Evolutionary conservation across 2,113 vertebrate species (phyloP).

Genomic region (Xyliphius kryptos): DNA sequence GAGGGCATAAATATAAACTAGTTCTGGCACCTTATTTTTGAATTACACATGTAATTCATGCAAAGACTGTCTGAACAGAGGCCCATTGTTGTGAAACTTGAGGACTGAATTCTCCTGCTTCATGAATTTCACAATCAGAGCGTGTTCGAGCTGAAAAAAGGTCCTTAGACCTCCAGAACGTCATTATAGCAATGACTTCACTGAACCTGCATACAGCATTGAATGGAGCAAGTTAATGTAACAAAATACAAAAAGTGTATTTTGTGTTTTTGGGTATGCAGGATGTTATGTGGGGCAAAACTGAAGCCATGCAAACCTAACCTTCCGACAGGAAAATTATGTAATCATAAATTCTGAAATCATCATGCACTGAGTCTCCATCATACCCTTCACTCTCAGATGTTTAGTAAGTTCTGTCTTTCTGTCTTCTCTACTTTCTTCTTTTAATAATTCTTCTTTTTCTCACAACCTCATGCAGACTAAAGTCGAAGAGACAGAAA

Average conservation of each 20-base stretch:
- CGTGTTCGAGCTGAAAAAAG: constrained; percentile 3
- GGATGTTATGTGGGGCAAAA: constrained; percentile 17
- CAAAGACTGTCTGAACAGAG: background rate
- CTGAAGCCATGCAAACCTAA: constrained; percentile 44
- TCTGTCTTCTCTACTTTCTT: background rate
- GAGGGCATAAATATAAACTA: no score
- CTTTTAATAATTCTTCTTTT: background rate
- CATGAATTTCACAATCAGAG: background rate
- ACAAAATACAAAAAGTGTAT: constrained; percentile 47
- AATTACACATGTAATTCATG: background rate
- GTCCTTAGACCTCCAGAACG: constrained; percentile 22
- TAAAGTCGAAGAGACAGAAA: background rate
- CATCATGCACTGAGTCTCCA: constrained; percentile 30
- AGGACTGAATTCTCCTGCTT: background rate
- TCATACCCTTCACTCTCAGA: background rate
- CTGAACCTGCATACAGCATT: constrained; percentile 43
- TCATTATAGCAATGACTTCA: constrained; percentile 44
- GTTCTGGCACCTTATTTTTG: background rate
- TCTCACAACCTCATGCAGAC: background rate
- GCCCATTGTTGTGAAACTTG: constrained; percentile 7
- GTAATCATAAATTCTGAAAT: constrained; percentile 28
- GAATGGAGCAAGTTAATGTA: constrained; percentile 19
- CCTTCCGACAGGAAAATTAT: constrained; percentile 33
- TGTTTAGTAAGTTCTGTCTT: background rate
- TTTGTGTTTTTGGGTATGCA: constrained; percentile 44